Conservation (phyloP, 2,888 invertebrate genomes). For the Lasioglossum morio region DNA sequence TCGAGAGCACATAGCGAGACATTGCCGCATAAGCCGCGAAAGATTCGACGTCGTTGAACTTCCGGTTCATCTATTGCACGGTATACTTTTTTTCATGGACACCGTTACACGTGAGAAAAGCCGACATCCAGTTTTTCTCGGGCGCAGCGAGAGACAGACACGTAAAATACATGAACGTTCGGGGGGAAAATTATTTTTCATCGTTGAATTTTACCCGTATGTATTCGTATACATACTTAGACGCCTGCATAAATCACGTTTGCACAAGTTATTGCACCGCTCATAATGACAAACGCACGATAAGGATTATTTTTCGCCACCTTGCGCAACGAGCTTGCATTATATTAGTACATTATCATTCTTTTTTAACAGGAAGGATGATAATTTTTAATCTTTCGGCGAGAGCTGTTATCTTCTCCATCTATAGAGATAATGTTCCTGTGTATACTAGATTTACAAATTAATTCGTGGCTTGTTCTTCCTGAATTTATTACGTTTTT, state of each 20-base stretch:
- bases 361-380: not conserved
- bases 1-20: not conserved
- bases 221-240: not conserved
- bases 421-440: not conserved
- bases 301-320: not conserved
- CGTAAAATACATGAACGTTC: not conserved
- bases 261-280: not conserved
- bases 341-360: not conserved
- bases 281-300: not conserved
- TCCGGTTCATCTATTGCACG: not conserved
- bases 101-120: conserved; percentile 2
- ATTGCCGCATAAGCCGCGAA: not conserved
- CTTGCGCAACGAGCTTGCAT: not conserved
- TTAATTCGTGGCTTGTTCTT: not conserved
- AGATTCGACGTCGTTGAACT: not conserved
- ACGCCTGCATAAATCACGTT: not conserved
- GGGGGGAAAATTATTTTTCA: not conserved
- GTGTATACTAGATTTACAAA: not conserved
- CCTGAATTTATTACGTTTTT: not conserved
- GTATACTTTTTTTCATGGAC: not conserved
- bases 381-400: not conserved
- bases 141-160: no score
- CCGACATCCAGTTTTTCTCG: not conserved
- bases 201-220: not conserved
- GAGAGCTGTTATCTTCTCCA: not conserved